Percentiles rank a stretch among this genome's conserved stretches.
Conservation (phyloP, 2,797 vertebrate species). For the Rhynchonycteris naso region DNA sequence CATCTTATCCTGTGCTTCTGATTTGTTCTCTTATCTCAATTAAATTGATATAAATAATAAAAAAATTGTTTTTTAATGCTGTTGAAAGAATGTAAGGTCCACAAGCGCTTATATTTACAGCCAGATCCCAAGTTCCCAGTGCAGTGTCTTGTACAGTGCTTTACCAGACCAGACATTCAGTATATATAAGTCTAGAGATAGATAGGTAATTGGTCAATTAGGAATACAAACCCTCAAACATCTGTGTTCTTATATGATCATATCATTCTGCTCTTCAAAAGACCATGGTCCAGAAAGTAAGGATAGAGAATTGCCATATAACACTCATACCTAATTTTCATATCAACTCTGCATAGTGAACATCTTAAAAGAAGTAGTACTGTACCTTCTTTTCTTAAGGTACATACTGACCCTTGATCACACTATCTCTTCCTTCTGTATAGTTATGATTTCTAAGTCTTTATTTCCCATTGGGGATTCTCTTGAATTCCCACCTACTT, state of each 20-base stretch:
- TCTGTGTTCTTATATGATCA: background rate
- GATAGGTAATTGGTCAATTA: background rate
- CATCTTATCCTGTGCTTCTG: background rate
- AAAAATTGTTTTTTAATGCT: constrained; percentile 20
- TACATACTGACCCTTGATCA: background rate
- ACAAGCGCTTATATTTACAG: background rate
- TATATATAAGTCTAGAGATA: background rate
- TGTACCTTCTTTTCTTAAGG: background rate
- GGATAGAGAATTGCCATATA: background rate
- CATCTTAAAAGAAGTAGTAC: background rate
- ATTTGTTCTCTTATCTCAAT: constrained; percentile 24
- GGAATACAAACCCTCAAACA: background rate
- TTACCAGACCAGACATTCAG: background rate
- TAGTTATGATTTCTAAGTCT: constrained; percentile 13
- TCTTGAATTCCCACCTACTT: background rate
- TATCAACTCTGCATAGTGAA: background rate
- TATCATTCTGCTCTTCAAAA: background rate
- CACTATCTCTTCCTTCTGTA: background rate
- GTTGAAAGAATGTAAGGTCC: background rate
- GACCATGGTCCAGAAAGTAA: background rate
- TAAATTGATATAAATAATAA: constrained; percentile 9
- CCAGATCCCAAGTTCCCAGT: background rate
- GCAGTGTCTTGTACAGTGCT: background rate
- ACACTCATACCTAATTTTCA: background rate
- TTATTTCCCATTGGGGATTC: background rate